These are phyloP conservation scores for Xanthia togata DNA, from an alignment of 2,888 invertebrate species.

Conservation along the genomic window DNA sequence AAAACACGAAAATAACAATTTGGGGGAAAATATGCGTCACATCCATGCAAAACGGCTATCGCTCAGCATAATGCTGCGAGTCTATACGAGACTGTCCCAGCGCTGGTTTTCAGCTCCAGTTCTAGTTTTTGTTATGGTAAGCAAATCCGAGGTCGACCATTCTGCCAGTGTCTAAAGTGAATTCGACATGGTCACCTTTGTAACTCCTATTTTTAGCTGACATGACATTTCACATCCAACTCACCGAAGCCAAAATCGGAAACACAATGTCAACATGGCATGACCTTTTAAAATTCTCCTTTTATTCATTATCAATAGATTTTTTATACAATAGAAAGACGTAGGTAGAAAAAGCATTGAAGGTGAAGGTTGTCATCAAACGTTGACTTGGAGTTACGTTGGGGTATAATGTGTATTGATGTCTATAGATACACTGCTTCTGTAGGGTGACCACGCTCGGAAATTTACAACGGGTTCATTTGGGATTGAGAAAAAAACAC, in stretches of 20 bases:
- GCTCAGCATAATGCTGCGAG: too few relatives aligned
- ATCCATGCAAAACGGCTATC: too few relatives aligned
- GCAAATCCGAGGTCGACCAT: too few relatives aligned
- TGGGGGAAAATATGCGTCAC: too few relatives aligned
- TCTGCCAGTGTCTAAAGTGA: too few relatives aligned
- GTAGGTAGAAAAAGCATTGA: slow-evolving; percentile 13
- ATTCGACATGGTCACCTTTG: too few relatives aligned
- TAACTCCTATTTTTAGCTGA: neutral
- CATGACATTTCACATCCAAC: neutral
- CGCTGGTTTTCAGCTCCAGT: too few relatives aligned
- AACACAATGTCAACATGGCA: slow-evolving; percentile 25
- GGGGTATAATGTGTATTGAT: slow-evolving; percentile 31
- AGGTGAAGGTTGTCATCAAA: slow-evolving; percentile 26
- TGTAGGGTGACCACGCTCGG: slow-evolving; percentile 23
- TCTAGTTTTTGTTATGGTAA: too few relatives aligned
- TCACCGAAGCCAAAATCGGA: slow-evolving; percentile 6
- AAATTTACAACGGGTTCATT: neutral
- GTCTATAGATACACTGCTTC: slow-evolving; percentile 21
- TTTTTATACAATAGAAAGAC: slow-evolving; percentile 17
- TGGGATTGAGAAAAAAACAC: too few relatives aligned
- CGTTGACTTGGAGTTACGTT: slow-evolving; percentile 24
- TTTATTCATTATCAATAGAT: slow-evolving; percentile 27
- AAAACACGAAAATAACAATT: too few relatives aligned
- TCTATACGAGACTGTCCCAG: too few relatives aligned
- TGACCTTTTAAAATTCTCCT: slow-evolving; percentile 33